Evolutionary conservation across 2,797 vertebrate species (phyloP), one percentile per base, ranked within the genome.

Genomic region (Acanthopagrus latus): DNA sequence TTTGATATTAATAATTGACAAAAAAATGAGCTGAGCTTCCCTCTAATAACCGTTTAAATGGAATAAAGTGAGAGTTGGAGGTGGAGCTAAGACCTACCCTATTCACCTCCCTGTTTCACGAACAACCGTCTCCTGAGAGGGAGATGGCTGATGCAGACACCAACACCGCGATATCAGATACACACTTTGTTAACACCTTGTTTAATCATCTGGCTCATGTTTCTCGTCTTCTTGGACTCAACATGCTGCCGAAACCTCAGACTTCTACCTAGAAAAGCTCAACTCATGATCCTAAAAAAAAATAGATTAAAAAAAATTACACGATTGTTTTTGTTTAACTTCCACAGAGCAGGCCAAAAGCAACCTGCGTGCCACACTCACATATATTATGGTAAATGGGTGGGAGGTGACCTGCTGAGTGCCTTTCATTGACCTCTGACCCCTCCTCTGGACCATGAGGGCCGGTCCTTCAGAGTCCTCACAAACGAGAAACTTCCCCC

Each of bases 401-500:
- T 50, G 74, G 38, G 77, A 64, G 60, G 59, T 44, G 75, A 78
- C 59, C 20, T 10, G 68, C 58, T 20, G 74, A 78, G 71, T 25
- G 74, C 60, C 68, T 74, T 67, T 78, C 56, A 47, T 63, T 78
- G 82, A 91, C 87, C 86, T 86, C 74, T 91, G 84, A 92, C 80
- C 86, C 73, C 78, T 76, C 74, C 47, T 66, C 25, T 48, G 50
- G 58, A 79, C 78, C 71, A 69, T 17, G 54, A 80, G 78, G 76
- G 38, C 56, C 59, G n/a, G 33, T 59, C 72, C 82, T 83, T 68
- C 71, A 68, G 82, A 84, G 68, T 78, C 74, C 71, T 87, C 74
- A 71, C 75, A 86, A 85, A 86, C 78, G 29, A 85, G 74, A 87
- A 89, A 75, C 85, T 74, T 81, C 89, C 87, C 87, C 92, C 81